phyloP scores from a whole-genome alignment of 2,797 vertebrate genomes.

The Centroberyx gerrardi region DNA sequence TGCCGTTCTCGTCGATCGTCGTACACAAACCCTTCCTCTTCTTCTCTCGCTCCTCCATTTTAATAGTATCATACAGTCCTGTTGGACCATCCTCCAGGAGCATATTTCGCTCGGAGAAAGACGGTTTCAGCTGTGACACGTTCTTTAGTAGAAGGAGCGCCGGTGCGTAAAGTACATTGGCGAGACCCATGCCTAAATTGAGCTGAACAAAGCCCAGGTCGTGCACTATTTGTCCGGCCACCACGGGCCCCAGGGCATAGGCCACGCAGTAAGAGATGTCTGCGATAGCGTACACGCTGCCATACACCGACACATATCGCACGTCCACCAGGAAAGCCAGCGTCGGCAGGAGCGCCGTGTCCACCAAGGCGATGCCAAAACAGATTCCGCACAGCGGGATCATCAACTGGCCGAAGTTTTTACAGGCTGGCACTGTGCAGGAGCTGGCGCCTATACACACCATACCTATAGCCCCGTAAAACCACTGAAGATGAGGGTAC shows the following conservation, averaged over 20 bases:
- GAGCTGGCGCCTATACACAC: slow-evolving; percentile 96
- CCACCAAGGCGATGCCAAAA: slow-evolving; percentile 97
- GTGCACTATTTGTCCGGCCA: slow-evolving; percentile 96
- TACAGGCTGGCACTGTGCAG: slow-evolving; percentile 94
- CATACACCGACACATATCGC: slow-evolving; percentile 96
- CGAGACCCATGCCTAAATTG: slow-evolving; percentile 97
- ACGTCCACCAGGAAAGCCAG: slow-evolving; percentile 96
- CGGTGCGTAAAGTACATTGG: slow-evolving; percentile 95
- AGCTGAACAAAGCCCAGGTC: slow-evolving; percentile 94
- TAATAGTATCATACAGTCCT: slow-evolving; percentile 95
- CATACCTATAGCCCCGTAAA: slow-evolving; percentile 97
- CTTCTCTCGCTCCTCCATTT: slow-evolving; percentile 91
- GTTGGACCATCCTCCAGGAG: slow-evolving; percentile 94
- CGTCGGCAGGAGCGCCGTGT: slow-evolving; percentile 96
- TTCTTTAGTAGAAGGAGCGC: slow-evolving; percentile 93
- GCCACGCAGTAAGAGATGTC: slow-evolving; percentile 98
- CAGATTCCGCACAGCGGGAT: slow-evolving; percentile 97
- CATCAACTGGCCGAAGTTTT: slow-evolving; percentile 93
- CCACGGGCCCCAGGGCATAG: slow-evolving; percentile 95
- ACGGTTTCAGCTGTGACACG: slow-evolving; percentile 93
- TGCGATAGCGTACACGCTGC: slow-evolving; percentile 97
- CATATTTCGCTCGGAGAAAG: slow-evolving; percentile 93
- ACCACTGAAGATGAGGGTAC: slow-evolving; percentile 97
- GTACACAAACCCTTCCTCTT: slow-evolving; percentile 83
- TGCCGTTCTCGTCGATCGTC: slow-evolving; percentile 83